Evolutionary conservation across 2,888 invertebrate species (phyloP).

Genomic region (Elmis aenea): DNA sequence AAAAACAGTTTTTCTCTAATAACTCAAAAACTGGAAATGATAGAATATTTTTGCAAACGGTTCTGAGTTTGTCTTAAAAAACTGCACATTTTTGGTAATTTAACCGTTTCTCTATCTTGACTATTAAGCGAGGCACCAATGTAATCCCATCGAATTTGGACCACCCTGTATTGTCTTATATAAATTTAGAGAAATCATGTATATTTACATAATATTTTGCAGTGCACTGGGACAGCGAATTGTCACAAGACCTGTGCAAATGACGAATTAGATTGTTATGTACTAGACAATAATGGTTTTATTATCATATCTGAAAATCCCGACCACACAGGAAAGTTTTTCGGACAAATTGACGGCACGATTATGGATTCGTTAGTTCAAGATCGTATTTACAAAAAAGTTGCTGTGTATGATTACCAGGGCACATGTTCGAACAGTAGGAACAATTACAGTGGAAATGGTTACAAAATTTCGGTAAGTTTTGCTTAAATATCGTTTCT

Average conservation of each 20-base stretch:
- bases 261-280: slow-evolving; percentile 85
- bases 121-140: no score
- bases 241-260: slow-evolving; percentile 84
- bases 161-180: no score
- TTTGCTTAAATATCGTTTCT: slow-evolving; percentile 1
- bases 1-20: no score
- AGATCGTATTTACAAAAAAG: slow-evolving; percentile 83
- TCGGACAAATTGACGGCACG: slow-evolving; percentile 90
- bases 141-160: no score
- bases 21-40: no score
- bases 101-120: no score
- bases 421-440: slow-evolving; percentile 73
- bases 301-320: slow-evolving; percentile 84
- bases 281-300: slow-evolving; percentile 92
- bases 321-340: slow-evolving; percentile 86
- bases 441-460: slow-evolving; percentile 58
- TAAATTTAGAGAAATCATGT: no score
- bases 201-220: no score
- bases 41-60: no score
- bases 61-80: no score
- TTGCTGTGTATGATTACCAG: slow-evolving; percentile 84
- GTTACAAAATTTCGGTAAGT: slow-evolving; percentile 44
- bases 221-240: slow-evolving; percentile 66
- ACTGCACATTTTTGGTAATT: no score
- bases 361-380: slow-evolving; percentile 91